Conservation (phyloP, 2,888 invertebrate genomes). For the Octodonta nipae region DNA sequence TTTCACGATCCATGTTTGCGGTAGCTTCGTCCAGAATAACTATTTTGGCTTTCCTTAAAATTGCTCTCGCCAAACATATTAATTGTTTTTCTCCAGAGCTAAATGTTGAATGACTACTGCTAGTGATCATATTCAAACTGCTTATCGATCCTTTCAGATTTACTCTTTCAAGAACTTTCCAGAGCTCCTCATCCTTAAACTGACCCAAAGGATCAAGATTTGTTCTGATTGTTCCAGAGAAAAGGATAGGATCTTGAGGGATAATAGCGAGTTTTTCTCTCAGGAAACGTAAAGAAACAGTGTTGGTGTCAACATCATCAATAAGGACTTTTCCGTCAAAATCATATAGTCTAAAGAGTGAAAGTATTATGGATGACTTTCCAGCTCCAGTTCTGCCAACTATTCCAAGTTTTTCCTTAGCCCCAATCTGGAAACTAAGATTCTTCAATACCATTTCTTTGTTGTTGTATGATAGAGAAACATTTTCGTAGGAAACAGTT, state of each 20-base stretch:
- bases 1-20: conserved; percentile 40
- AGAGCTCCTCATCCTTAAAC: conserved; percentile 61
- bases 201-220: conserved; percentile 79
- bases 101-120: conserved; percentile 23
- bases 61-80: conserved; percentile 41
- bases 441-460: conserved; percentile 61
- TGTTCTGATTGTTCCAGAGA: conserved; percentile 71
- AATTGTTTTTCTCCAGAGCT: conserved; percentile 44
- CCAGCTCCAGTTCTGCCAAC: conserved; percentile 76
- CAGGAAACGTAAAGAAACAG: conserved; percentile 57
- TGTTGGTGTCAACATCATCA: conserved; percentile 58
- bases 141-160: conserved; percentile 55
- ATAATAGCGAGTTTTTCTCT: conserved; percentile 68
- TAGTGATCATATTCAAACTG: conserved; percentile 38
- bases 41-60: conserved; percentile 37
- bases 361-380: conserved; percentile 61
- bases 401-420: conserved; percentile 59
- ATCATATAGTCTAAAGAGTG: conserved; percentile 67
- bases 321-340: conserved; percentile 64
- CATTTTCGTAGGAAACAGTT: conserved; percentile 51
- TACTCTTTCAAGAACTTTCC: conserved; percentile 60
- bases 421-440: conserved; percentile 50
- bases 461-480: conserved; percentile 58
- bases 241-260: conserved; percentile 73
- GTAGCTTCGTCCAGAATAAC: conserved; percentile 44